Evolutionary conservation across 1,140 invertebrate species (phyloP), one percentile per base, ranked within the genome.

Genomic region (Drosophila orosa): DNA sequence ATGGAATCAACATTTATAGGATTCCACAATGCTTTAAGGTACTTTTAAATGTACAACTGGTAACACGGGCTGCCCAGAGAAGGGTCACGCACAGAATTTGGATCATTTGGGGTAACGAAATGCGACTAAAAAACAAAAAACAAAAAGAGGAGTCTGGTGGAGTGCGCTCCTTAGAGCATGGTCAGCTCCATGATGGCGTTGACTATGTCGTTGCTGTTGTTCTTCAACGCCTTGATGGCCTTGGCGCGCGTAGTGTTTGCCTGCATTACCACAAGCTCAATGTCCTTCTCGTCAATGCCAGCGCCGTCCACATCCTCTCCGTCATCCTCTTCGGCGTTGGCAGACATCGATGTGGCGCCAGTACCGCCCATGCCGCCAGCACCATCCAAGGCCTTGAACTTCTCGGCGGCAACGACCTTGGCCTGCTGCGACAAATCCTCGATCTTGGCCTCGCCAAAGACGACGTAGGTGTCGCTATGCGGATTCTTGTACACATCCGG

Each of bases 391-490:
- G 96, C 96, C 93, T 99, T 99, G 94, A 99, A 99, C 92, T 99
- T 98, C 92, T 99, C 98, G 63, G 98, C 98, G 48, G 99, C 99
- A 35, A 98, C 97, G 91, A 99, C 97, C 92, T 99, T 98, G 44
- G 99, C 98, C 93, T 99, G 98, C 90, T 99, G 98, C 79, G 97
- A 98, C 68, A 99, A 94, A 95, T 99, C 99, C 94, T 99, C 99
- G 92, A 99, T 99, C 95, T 99, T 99, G 24, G 99, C 98, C 94
- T 99, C 99, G 48, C 99, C 99, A 93, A 99, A 99, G 15, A 99
- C 97, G 91, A 99, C 99, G 93, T 99, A 99, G 12, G 98, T 99
- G 93, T 99, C 99, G 31, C 98, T 99, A 61, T 98, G 98, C 17
- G 98, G 99, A 92, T 98, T 99, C 93, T 99, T 99, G 93, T 98